phyloP scores from a whole-genome alignment of 2,113 vertebrate genomes.

The Rhinoptilus africanus region DNA sequence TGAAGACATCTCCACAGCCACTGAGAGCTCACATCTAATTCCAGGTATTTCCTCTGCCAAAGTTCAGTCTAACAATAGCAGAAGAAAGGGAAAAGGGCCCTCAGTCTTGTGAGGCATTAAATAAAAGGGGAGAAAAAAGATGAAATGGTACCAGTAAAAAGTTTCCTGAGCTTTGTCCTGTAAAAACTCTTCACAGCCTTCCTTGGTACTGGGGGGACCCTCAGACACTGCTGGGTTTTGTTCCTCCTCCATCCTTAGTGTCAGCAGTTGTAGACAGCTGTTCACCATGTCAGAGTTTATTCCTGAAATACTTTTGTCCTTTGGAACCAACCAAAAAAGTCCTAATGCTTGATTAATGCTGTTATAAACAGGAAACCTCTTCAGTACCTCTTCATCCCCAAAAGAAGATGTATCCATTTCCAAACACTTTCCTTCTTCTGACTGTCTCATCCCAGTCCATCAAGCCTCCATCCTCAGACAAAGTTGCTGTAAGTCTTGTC shows the following conservation, averaged over 20 bases:
- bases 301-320: neutral
- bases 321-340: neutral
- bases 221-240: neutral
- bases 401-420: neutral
- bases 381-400: neutral
- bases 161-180: neutral
- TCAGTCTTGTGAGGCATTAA: neutral
- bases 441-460: neutral
- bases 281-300: neutral
- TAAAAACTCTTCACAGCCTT: neutral
- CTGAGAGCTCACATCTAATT: neutral
- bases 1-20: neutral
- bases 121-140: neutral
- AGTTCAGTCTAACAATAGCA: neutral
- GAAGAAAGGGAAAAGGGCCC: neutral
- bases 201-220: neutral
- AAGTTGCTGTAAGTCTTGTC: neutral
- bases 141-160: neutral
- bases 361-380: conserved; percentile 6
- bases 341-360: neutral
- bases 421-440: neutral
- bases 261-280: conserved; percentile 31
- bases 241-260: neutral
- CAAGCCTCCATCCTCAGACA: neutral
- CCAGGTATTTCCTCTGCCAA: conserved; percentile 10